Conservation (phyloP, 1,140 invertebrate species). For the Sesamia nonagrioides region DNA sequence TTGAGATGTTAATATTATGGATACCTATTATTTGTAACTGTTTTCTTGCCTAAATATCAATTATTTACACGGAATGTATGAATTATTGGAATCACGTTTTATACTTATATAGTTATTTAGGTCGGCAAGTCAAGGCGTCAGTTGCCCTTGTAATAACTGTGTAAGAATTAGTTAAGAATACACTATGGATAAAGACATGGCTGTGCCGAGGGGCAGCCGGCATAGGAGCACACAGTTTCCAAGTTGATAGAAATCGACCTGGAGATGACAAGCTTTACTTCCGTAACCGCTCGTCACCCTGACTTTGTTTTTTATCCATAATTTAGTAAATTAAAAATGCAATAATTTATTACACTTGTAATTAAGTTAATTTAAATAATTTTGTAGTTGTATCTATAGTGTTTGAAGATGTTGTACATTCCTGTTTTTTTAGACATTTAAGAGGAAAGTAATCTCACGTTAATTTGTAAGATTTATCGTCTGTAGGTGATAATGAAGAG, state of each 20-base stretch:
- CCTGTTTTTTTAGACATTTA: slow-evolving; percentile 35
- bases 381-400: slow-evolving; percentile 21
- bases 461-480: slow-evolving; percentile 48
- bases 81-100: slow-evolving; percentile 37
- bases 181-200: background rate
- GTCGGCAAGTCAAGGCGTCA: background rate
- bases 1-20: slow-evolving; percentile 44
- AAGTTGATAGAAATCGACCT: background rate
- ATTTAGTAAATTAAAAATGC: slow-evolving; percentile 17
- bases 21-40: slow-evolving; percentile 37
- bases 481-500: slow-evolving; percentile 67
- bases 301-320: background rate
- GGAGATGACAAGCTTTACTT: slow-evolving; percentile 5
- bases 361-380: slow-evolving; percentile 23
- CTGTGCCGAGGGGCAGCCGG: slow-evolving; percentile 13
- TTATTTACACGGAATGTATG: slow-evolving; percentile 56
- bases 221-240: slow-evolving; percentile 30
- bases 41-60: slow-evolving; percentile 58
- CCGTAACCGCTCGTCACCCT: slow-evolving; percentile 14
- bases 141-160: slow-evolving; percentile 25
- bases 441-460: slow-evolving; percentile 29
- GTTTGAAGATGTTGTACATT: slow-evolving; percentile 30
- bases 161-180: slow-evolving; percentile 18
- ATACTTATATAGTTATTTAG: slow-evolving; percentile 43
- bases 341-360: slow-evolving; percentile 31